phyloP scores from a whole-genome alignment of 1,140 invertebrate genomes.

The Ceratina calcarata region DNA sequence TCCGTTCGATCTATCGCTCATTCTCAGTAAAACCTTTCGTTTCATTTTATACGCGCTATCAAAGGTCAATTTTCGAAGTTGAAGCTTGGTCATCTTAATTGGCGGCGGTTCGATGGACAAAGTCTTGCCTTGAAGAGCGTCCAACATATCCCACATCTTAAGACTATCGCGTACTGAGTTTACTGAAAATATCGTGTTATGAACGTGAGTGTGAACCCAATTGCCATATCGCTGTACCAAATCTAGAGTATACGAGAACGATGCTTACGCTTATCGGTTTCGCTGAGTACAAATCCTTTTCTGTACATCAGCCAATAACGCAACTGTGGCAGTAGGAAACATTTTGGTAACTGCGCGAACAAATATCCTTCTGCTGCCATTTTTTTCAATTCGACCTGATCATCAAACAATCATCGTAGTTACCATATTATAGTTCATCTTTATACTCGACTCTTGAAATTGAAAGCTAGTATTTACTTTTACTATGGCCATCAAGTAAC shows the following conservation, averaged over 20 bases:
- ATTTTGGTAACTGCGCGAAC: slow-evolving; percentile 72
- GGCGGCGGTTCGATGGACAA: slow-evolving; percentile 31
- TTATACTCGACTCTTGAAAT: background rate
- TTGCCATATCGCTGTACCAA: background rate
- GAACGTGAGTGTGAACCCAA: slow-evolving; percentile 7
- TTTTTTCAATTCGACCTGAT: slow-evolving; percentile 67
- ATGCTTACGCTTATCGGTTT: slow-evolving; percentile 65
- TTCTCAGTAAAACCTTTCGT: slow-evolving; percentile 44
- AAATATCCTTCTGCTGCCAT: slow-evolving; percentile 71
- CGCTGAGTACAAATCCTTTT: slow-evolving; percentile 58
- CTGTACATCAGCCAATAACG: slow-evolving; percentile 71
- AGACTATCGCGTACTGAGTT: slow-evolving; percentile 28
- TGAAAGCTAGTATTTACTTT: slow-evolving; percentile 13
- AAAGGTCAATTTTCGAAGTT: slow-evolving; percentile 50
- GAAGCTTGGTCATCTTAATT: slow-evolving; percentile 41
- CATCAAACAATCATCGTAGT: no score
- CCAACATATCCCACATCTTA: slow-evolving; percentile 45
- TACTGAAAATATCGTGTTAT: slow-evolving; percentile 32
- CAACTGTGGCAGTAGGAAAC: slow-evolving; percentile 70
- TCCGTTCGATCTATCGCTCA: slow-evolving; percentile 10
- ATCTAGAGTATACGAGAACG: background rate
- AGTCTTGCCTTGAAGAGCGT: background rate
- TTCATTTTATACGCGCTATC: slow-evolving; percentile 53
- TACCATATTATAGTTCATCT: no score
- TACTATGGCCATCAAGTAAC: background rate